Evolutionary conservation across 2,797 vertebrate species (phyloP), one percentile per base, ranked within the genome.

Genomic region (Arrhamphus sclerolepis): DNA sequence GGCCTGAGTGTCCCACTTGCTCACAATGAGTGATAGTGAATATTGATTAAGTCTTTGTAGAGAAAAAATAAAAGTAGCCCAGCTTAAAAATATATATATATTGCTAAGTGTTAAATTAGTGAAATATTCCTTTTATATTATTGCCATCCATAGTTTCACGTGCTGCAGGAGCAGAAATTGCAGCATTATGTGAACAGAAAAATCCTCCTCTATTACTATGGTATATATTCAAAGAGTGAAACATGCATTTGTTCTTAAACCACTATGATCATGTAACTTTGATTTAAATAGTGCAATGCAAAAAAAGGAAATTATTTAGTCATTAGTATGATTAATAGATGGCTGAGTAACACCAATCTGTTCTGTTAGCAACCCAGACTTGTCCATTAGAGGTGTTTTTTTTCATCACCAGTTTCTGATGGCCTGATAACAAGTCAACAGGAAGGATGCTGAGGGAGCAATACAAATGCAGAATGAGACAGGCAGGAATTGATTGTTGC

Each of bases 21-120:
- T 28, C 42, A 39, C 65, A 47, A 51, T 53, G 74, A 82, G 66
- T 62, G 80, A 82, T 70, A 60, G 56, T 56, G 72, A 58, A 74
- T 63, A 62, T 72, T 72, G 71, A 84, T 85, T 18, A 58, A 49
- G 43, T 56, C 34, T 52, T 56, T 10, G 43, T 40, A 10, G 52
- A 53, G 18, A 41, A 56, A 41, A 22, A 41, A 42, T 47, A 48
- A 44, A 38, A 47, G 46, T 1, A 44, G 18, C 24, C 6, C 11
- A 41, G 6, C 22, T 53, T 47, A 31, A 76, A 52, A 50, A 43
- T 26, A 26, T 41, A 50, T 26, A 26, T 2, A n/a, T n/a, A n/a
- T n/a, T n/a, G n/a, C 31, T 43, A n/a, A 34, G 64, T 48, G 22
- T 68, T 69, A 46, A 22, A 59, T 40, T 4, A 13, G 28, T 41